A percentile compares a stretch with the other conserved stretches of the same genome.
Conservation (phyloP, 92 coral and sea anemone genomes). For the Epizoanthus stellaris region DNA sequence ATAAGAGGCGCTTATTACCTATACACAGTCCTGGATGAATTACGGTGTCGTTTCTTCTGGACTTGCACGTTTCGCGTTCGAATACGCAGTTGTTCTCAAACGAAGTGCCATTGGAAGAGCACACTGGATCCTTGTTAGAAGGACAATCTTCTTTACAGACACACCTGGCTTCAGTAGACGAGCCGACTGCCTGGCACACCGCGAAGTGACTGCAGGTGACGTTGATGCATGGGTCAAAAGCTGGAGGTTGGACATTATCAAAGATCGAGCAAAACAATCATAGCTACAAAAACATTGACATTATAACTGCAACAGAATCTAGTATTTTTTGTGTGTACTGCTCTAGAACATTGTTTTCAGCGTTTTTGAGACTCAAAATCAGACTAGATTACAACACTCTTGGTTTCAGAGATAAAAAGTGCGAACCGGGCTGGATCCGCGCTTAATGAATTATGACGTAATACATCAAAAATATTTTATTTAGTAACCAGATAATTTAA, state of each 20-base stretch:
- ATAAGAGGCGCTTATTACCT: background rate
- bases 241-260: background rate
- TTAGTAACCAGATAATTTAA: too few relatives aligned
- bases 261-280: background rate
- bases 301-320: background rate
- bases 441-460: too few relatives aligned
- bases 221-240: conserved; percentile 10
- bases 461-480: too few relatives aligned
- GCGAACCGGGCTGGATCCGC: too few relatives aligned
- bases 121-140: conserved; percentile 4
- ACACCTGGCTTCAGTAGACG: conserved; percentile 20
- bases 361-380: too few relatives aligned
- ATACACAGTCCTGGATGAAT: conserved; percentile 26
- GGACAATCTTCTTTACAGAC: conserved; percentile 17
- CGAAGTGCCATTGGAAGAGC: conserved; percentile 16
- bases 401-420: too few relatives aligned
- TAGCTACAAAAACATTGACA: background rate
- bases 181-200: conserved; percentile 22
- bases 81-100: conserved; percentile 17
- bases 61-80: background rate
- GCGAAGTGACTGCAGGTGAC: conserved; percentile 4
- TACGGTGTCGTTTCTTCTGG: conserved; percentile 10
- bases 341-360: too few relatives aligned
- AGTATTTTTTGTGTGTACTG: too few relatives aligned
- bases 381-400: too few relatives aligned